Evolutionary conservation across 2,797 vertebrate species (phyloP).

Genomic region (Phaenicophaeus curvirostris): DNA sequence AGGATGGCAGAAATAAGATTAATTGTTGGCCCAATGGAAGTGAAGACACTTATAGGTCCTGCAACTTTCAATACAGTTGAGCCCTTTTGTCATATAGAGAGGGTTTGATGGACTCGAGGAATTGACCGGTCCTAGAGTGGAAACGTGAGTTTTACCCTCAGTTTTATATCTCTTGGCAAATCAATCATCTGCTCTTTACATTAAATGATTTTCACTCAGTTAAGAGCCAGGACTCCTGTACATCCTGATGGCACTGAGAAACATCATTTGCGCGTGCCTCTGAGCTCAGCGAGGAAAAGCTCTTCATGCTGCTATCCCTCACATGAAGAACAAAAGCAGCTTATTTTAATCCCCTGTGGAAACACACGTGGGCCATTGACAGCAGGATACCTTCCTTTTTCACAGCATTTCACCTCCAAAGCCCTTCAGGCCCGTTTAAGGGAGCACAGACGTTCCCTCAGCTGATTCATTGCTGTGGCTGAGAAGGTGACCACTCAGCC

Average conservation of each 20-base stretch:
- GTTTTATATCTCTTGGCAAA: background rate
- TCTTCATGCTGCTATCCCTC: background rate
- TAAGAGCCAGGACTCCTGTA: background rate
- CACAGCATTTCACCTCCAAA: background rate
- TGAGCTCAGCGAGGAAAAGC: slow-evolving; percentile 36
- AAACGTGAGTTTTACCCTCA: background rate
- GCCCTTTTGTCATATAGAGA: background rate
- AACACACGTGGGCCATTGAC: slow-evolving; percentile 1
- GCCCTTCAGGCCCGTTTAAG: background rate
- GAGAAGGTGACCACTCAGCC: background rate
- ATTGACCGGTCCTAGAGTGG: background rate
- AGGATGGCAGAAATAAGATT: background rate
- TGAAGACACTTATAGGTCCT: background rate
- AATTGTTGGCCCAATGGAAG: background rate
- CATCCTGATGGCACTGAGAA: background rate
- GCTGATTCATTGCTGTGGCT: background rate
- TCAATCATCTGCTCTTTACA: background rate
- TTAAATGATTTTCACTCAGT: slow-evolving; percentile 27
- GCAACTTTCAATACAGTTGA: background rate
- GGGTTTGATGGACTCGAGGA: background rate
- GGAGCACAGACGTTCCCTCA: background rate
- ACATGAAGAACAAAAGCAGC: slow-evolving; percentile 39
- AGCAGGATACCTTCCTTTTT: background rate
- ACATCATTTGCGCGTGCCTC: too few relatives aligned
- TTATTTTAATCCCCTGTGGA: slow-evolving; percentile 35